Evolutionary conservation across 2,888 invertebrate species (phyloP).

Genomic region (Spisula subtruncata): DNA sequence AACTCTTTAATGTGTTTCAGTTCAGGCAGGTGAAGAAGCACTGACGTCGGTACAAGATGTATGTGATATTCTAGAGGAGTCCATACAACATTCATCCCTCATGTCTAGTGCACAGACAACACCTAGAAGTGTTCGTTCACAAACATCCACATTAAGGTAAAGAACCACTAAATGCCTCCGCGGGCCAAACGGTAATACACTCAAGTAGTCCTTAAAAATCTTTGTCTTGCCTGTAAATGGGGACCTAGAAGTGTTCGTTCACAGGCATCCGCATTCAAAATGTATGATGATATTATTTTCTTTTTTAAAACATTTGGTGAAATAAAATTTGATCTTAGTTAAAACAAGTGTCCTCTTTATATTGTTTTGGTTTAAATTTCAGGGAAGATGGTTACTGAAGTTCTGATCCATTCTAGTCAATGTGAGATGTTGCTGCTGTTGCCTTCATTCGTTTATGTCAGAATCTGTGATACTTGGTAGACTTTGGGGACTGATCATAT

Average conservation of each 20-base stretch:
- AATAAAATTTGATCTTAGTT: no score
- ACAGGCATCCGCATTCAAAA: neutral
- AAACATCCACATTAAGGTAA: neutral
- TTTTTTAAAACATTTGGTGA: no score
- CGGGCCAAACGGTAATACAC: no score
- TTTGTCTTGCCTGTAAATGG: no score
- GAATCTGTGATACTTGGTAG: no score
- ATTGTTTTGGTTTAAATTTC: neutral
- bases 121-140: slow-evolving; percentile 58
- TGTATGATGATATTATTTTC: neutral
- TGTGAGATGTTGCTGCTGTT: neutral
- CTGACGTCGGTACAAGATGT: slow-evolving; percentile 78
- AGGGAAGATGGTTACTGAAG: neutral
- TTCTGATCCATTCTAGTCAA: neutral
- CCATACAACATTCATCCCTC: slow-evolving; percentile 75
- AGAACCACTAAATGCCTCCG: no score
- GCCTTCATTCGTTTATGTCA: no score
- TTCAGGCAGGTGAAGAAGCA: slow-evolving; percentile 74
- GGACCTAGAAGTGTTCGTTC: slow-evolving; percentile 60
- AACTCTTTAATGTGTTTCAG: slow-evolving; percentile 61
- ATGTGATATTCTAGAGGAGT: slow-evolving; percentile 79
- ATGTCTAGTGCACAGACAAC: slow-evolving; percentile 67
- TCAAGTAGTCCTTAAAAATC: no score
- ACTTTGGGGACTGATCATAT: no score
- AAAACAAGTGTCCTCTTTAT: neutral